A percentile compares a stretch with the other conserved stretches of the same genome.
Evolutionary conservation across 92 coral and sea anemone species (phyloP).

Genomic region (Metridium senile): DNA sequence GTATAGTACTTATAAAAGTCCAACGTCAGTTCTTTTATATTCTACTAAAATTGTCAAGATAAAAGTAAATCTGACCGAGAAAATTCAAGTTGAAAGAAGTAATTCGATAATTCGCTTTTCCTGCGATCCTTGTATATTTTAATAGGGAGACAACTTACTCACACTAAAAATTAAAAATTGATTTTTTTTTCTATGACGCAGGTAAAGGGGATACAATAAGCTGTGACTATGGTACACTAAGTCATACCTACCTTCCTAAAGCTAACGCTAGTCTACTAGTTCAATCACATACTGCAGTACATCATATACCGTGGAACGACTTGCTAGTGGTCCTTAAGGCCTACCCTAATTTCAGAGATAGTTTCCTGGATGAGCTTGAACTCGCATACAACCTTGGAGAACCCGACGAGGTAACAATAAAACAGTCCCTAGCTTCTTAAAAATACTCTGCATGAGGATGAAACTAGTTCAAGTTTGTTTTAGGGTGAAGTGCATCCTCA

Average conservation of each 20-base stretch:
- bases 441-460: too few relatives aligned
- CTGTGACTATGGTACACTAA: slow-evolving; percentile 78
- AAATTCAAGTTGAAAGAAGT: too few relatives aligned
- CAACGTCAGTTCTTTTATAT: too few relatives aligned
- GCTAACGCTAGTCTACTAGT: slow-evolving; percentile 89
- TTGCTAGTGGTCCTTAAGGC: slow-evolving; percentile 82
- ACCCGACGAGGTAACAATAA: slow-evolving; percentile 40
- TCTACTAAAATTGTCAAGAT: too few relatives aligned
- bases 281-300: slow-evolving; percentile 83
- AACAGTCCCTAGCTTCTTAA: too few relatives aligned
- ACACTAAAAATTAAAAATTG: neutral
- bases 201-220: slow-evolving; percentile 96
- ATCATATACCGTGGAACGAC: slow-evolving; percentile 86
- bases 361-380: slow-evolving; percentile 78
- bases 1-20: too few relatives aligned
- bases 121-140: too few relatives aligned
- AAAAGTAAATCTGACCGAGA: too few relatives aligned
- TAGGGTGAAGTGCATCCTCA: too few relatives aligned
- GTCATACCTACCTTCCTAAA: slow-evolving; percentile 67
- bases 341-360: slow-evolving; percentile 80
- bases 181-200: slow-evolving; percentile 26
- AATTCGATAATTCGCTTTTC: too few relatives aligned
- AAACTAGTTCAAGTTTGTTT: too few relatives aligned
- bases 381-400: slow-evolving; percentile 87
- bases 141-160: too few relatives aligned